These are phyloP conservation scores for Tetragnatha versicolor DNA, from an alignment of 1,140 invertebrate genomes.

Conservation along the genomic window DNA sequence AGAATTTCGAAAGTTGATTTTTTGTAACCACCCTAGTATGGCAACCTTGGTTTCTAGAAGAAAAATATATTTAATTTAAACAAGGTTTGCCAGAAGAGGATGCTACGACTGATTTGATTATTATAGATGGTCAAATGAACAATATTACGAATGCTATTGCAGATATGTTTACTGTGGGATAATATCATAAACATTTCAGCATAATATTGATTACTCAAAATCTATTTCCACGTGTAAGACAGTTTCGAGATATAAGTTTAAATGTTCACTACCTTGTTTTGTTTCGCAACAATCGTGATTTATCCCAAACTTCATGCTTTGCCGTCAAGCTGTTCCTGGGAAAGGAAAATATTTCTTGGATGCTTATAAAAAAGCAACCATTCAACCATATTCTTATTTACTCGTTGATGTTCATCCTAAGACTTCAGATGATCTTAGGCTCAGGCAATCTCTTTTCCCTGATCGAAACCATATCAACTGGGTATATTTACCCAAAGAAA, in stretches of 20 bases:
- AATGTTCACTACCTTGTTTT: background rate
- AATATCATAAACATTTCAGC: background rate
- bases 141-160: background rate
- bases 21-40: too few relatives aligned
- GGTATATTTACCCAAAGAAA: too few relatives aligned
- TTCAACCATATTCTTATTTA: too few relatives aligned
- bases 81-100: background rate
- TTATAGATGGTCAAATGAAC: background rate
- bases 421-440: too few relatives aligned
- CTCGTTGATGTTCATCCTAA: too few relatives aligned
- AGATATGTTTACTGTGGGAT: background rate
- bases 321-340: background rate
- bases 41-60: background rate
- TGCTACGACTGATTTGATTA: background rate
- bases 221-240: background rate
- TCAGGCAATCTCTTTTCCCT: too few relatives aligned
- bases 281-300: background rate
- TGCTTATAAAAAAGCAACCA: background rate
- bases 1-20: too few relatives aligned
- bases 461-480: too few relatives aligned
- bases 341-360: background rate
- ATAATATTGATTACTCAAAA: background rate
- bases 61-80: background rate
- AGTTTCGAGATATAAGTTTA: background rate
- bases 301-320: background rate